These are phyloP conservation scores for Lepus timidus DNA, from an alignment of 2,113 vertebrate species.

Conservation along the genomic window DNA sequence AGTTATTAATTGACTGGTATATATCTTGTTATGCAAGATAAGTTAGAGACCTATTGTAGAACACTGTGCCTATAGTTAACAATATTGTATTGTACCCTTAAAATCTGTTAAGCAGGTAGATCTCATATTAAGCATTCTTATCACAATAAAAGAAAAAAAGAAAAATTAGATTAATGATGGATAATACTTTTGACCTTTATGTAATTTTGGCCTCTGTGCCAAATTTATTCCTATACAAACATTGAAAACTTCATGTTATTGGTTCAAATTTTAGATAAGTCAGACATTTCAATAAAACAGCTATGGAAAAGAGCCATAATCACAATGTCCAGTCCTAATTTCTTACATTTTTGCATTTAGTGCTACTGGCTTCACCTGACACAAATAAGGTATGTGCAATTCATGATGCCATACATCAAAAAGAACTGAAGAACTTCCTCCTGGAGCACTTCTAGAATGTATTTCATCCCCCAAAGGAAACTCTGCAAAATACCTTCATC, in stretches of 20 bases:
- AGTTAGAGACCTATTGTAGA: no score
- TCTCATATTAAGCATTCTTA: no score
- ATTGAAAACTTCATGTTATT: not conserved
- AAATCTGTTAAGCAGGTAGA: no score
- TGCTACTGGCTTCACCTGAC: not conserved
- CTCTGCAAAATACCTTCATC: slow-evolving; percentile 50
- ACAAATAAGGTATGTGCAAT: slow-evolving; percentile 35
- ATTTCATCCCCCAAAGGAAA: slow-evolving; percentile 48
- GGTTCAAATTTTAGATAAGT: slow-evolving; percentile 37
- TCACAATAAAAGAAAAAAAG: no score
- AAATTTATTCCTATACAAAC: slow-evolving; percentile 17
- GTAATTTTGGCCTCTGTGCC: slow-evolving; percentile 8
- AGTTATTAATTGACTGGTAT: no score
- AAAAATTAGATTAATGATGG: not conserved
- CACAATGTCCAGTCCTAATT: slow-evolving; percentile 24
- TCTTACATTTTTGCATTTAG: slow-evolving; percentile 2
- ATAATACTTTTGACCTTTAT: slow-evolving; percentile 20
- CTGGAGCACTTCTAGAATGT: slow-evolving; percentile 43
- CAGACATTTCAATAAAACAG: slow-evolving; percentile 50
- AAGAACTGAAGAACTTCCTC: slow-evolving; percentile 32
- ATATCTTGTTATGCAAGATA: no score
- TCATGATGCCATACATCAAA: slow-evolving; percentile 30
- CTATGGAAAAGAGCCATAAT: not conserved
- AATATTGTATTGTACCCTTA: no score
- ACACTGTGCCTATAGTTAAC: no score